Base-by-base conservation (phyloP, 2,113 vertebrate species). In the Rhadina sibilatrix region DNA sequence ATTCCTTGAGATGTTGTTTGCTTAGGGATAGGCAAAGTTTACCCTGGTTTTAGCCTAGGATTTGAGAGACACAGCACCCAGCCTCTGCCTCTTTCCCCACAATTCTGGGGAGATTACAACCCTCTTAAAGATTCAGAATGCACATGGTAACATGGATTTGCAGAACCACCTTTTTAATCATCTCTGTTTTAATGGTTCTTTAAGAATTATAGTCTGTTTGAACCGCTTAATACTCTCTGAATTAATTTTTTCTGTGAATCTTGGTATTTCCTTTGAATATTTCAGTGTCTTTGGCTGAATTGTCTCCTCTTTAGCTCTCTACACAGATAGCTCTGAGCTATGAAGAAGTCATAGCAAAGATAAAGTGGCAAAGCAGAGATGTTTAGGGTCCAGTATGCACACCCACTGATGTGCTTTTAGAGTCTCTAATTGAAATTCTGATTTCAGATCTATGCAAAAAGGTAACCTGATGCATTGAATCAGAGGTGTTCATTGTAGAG, bases 401-500 rank as follows among this genome's bases (percentile, higher is more conserved):
- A 69, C 5, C 22, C 37, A 12, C 1, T 79, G 38, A 60, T 65
- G 69, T 25, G 16, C 11, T 92, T 96, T 87, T 91, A 87, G 56
- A 52, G 59, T 49, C 61, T 33, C 16, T 47, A 77, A 92, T 25
- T 72, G 46, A 86, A 97, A 93, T 85, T 76, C 64, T 89, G 20
- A n/a, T 70, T 93, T 90, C 70, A 90, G 44, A 47, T 71, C 59
- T 69, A 31, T 50, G 50, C n/a, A 86, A 68, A 95, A 94, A 94
- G 19, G 11, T 69, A 80, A 75, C 80, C 61, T 71, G 69, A 76
- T 68, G 72, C 84, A 31, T 25, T 77, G 82, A 76, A 94, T 95
- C 94, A 94, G 79, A 77, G 31, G 77, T 74, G 46, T 37, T 95
- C 69, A 22, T 90, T 94, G 54, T 70, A 94, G 71, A 84, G 71